Evolutionary conservation across 2,888 invertebrate genomes (phyloP).

Genomic region (Timandra comae): DNA sequence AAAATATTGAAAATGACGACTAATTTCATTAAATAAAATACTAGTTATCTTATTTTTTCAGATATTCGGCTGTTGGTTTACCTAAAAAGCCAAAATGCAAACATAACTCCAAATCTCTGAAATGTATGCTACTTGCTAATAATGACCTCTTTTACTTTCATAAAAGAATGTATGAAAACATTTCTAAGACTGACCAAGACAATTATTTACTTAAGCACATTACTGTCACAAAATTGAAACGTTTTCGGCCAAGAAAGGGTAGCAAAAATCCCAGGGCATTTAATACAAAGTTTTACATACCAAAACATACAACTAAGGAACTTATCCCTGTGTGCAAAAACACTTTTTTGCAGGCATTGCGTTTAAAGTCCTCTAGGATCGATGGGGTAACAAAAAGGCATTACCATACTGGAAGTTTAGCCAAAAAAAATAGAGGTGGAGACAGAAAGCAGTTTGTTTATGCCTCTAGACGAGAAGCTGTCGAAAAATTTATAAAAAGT

Average conservation of each 20-base stretch:
- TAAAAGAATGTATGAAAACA: conserved; percentile 2
- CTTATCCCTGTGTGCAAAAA: no score
- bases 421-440: conserved; percentile 13
- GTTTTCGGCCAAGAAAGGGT: conserved; percentile 5
- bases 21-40: no score
- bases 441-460: conserved; percentile 7
- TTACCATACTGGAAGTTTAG: conserved; percentile 9
- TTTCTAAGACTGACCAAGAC: conserved; percentile 3
- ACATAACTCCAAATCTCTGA: conserved; percentile 4
- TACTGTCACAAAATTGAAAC: conserved; percentile 3
- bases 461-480: conserved; percentile 4
- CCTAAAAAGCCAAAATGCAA: conserved; percentile 8
- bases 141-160: conserved; percentile 3
- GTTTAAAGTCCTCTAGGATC: conserved; percentile 4
- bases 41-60: conserved; percentile 1
- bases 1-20: no score
- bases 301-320: not conserved
- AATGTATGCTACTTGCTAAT: conserved; percentile 3
- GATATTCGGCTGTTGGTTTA: conserved; percentile 8
- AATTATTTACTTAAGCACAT: conserved; percentile 7
- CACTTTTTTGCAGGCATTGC: not conserved
- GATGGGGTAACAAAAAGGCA: conserved; percentile 11
- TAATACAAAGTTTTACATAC: conserved; percentile 3
- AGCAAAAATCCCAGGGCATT: conserved; percentile 7
- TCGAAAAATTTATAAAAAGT: conserved; percentile 6